Percentiles rank a stretch among this genome's conserved stretches.
Evolutionary conservation across 2,888 invertebrate genomes (phyloP).

Genomic region (Drosophila peninsularis): DNA sequence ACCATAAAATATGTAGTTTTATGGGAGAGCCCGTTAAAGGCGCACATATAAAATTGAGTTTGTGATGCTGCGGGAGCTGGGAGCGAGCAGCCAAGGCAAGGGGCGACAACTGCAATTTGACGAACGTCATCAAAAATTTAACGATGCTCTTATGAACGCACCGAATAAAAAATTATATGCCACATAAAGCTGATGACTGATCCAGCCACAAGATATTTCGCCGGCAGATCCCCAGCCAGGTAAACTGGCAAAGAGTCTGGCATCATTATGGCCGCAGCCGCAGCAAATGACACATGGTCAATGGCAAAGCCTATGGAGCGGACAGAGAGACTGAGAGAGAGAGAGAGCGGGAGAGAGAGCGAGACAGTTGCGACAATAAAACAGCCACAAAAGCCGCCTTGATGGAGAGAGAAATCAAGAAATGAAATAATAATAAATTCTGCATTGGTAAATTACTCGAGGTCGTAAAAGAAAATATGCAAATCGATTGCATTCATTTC

Average conservation of each 20-base stretch:
- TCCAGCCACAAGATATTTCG: constrained; percentile 48
- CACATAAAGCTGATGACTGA: constrained; percentile 81
- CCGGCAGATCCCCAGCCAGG: constrained; percentile 34
- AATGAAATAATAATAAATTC: constrained; percentile 80
- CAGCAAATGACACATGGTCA: constrained; percentile 60
- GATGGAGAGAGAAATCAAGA: constrained; percentile 75
- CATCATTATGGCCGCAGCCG: constrained; percentile 37
- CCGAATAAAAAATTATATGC: constrained; percentile 79
- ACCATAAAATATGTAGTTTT: constrained; percentile 68
- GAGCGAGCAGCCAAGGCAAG: constrained; percentile 12
- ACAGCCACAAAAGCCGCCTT: constrained; percentile 59
- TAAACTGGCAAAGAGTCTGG: constrained; percentile 40
- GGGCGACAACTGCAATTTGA: constrained; percentile 69
- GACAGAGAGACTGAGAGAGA: constrained; percentile 18
- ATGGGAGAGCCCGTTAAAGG: constrained; percentile 26
- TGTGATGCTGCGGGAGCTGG: constrained; percentile 37
- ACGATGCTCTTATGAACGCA: constrained; percentile 80
- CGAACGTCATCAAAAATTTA: constrained; percentile 82
- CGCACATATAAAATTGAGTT: constrained; percentile 39
- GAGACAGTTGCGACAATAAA: constrained; percentile 53
- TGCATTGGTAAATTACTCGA: constrained; percentile 72
- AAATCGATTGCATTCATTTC: constrained; percentile 78
- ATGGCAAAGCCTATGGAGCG: constrained; percentile 23
- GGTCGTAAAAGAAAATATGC: constrained; percentile 79
- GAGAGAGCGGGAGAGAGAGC: background rate